Evolutionary conservation across 2,888 invertebrate species (phyloP), one percentile per base, ranked within the genome.

Genomic region (Caenorhabditis plicata): DNA sequence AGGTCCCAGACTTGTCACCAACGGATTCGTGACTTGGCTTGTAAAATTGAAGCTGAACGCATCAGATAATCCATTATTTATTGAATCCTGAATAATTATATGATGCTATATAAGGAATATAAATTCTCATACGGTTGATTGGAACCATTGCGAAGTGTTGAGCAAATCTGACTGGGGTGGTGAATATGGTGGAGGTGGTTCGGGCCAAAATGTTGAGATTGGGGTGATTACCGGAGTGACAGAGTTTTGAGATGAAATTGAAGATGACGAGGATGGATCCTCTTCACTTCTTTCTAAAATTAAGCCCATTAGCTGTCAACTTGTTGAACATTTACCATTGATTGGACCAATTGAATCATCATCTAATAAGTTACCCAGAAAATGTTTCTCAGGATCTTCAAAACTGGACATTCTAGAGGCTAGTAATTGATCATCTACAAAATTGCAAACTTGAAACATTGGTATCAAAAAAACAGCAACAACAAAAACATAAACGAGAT

Each of bases 361-460:
- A 44, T 65, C 65, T 19, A 71, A 61, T 39, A 71, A 61, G 57
- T 71, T 69, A n/a, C 71, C 71, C 44, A 69, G 42, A 49, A 71
- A 62, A 27, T 71, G 71, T 38, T 71, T 71, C 48, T 71, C 71
- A 19, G 68, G 61, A 58, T 70, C 68, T 47, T 68, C 71, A n/a
- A 68, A 54, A 50, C 54, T 54, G 35, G 60, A 46, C 60, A 60
- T 60, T 26, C 26, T 42, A 47, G 45, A 41, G 51, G 33, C n/a
- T n/a, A n/a, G n/a, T n/a, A n/a, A n/a, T 39, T 47, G 42, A 27
- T 47, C 60, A 60, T 60, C 60, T 60, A 47, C 2, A 50, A 60
- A 39, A 46, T 15, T 35, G 5, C 20, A 13, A 19, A n/a, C n/a
- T n/a, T 17, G 29, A 36, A 36, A 27, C 19, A 20, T 19, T 25